phyloP scores from a whole-genome alignment of 2,113 vertebrate genomes.

The Calyptomena viridis region DNA sequence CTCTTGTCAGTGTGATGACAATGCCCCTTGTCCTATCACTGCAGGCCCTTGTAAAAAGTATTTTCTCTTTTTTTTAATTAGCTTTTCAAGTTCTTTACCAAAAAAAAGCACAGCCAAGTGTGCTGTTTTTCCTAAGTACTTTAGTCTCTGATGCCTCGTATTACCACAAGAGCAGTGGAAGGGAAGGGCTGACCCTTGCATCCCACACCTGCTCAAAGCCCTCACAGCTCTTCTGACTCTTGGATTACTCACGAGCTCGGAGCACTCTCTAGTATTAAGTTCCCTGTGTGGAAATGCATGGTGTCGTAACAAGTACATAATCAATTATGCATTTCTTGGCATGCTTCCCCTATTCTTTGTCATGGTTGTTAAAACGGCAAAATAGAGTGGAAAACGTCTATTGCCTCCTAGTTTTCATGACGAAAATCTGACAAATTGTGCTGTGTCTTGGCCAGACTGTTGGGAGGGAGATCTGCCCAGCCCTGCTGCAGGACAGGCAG shows the following conservation, averaged over 20 bases:
- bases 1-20: not conserved
- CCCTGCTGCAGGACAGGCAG: not conserved
- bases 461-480: not conserved
- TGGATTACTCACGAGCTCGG: not conserved
- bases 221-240: not conserved
- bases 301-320: not conserved
- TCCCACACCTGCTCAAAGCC: constrained; percentile 45
- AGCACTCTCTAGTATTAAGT: not conserved
- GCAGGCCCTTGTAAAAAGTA: not conserved
- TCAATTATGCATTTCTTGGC: constrained; percentile 40
- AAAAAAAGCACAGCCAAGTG: not conserved
- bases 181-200: not conserved
- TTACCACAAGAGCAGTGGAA: not conserved
- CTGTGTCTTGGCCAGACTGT: not conserved
- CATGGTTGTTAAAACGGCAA: not conserved
- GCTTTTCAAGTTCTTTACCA: not conserved
- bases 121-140: not conserved
- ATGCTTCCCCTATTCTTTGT: not conserved
- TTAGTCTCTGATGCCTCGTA: rapidly evolving
- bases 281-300: not conserved
- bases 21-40: not conserved
- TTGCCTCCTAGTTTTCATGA: not conserved
- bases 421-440: not conserved
- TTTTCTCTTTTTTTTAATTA: rapidly evolving
- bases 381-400: not conserved